Evolutionary conservation across 2,888 invertebrate species (phyloP), one percentile per base, ranked within the genome.

Genomic region (Macaria liturata): DNA sequence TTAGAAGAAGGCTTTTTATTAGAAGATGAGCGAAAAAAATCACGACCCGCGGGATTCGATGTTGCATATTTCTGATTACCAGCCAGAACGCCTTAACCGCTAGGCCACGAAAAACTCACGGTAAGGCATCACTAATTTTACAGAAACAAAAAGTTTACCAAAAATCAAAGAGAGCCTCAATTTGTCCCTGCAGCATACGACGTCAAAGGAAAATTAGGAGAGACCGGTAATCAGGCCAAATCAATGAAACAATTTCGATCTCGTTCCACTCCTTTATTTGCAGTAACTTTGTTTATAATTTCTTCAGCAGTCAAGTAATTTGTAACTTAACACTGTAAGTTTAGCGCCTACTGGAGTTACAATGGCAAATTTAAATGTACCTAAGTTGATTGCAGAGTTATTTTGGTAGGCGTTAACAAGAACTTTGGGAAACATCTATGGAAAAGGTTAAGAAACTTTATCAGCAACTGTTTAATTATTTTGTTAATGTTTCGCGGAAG

Each of bases 141-240:
- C 20, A 20, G 20, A 20, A 20, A 20, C 20, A 20, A 2, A 20
- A 20, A 20, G 20, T 20, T 20, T 1, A 20, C 34, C 34, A 37
- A 37, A 37, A 4, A 7, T 7, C 34, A 37, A 37, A 37, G 34
- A 37, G 3, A 37, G 30, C 30, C 54, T 46, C 0, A 20, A 57
- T 64, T 9, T 32, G 54, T 32, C 62, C 52, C 58, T 48, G 44
- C 9, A 8, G 3, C 37, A 37, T 30, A 40, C 9, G 9, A 59
- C 43, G 50, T 58, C 61, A 50, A 48, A 53, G 46, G 61, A 61
- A 61, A 65, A 59, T 67, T 61, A 62, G 32, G 48, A 60, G 53
- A 57, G 61, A 62, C 20, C 20, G 59, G 54, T 62, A 65, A 68
- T 65, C 64, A 66, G 62, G 34, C 52, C 37, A 54, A 55, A 66